Percentiles rank a stretch among this genome's conserved stretches.
These are phyloP conservation scores for Halcyon badia DNA, from an alignment of 2,797 vertebrate genomes.

Conservation along the genomic window DNA sequence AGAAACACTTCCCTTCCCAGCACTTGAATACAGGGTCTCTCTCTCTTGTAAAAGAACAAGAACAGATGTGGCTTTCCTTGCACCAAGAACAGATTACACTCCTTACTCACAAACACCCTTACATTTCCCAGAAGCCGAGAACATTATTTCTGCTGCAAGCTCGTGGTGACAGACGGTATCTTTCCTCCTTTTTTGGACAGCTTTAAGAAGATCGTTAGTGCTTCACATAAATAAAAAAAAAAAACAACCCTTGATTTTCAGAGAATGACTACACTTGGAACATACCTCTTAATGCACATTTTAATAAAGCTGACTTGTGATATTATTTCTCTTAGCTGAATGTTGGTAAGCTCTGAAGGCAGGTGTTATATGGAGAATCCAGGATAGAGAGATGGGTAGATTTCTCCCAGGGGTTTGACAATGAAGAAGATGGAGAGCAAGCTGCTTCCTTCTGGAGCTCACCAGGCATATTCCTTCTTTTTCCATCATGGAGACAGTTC, in stretches of 20 bases:
- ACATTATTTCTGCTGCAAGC: constrained; percentile 24
- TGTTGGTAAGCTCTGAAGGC: background rate
- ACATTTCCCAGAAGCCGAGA: background rate
- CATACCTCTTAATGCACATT: background rate
- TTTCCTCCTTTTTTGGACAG: constrained; percentile 41
- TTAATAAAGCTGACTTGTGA: background rate
- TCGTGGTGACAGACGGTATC: constrained; percentile 26
- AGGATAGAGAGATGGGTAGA: background rate
- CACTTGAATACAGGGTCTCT: background rate
- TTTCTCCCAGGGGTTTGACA: background rate
- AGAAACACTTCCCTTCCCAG: background rate
- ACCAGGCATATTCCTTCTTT: background rate
- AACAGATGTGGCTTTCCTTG: constrained; percentile 42
- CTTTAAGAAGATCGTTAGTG: background rate
- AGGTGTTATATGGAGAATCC: rapidly evolving
- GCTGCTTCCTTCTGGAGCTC: background rate
- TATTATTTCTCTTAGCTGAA: background rate
- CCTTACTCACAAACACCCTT: constrained; percentile 21
- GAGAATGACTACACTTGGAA: constrained; percentile 27
- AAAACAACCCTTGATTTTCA: background rate
- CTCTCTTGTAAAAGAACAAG: background rate
- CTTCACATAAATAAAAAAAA: constrained; percentile 21
- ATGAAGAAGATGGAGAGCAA: background rate
- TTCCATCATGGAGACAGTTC: background rate
- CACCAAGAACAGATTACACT: constrained; percentile 21